Evolutionary conservation across 2,888 invertebrate genomes (phyloP).

Genomic region (Apeira syringaria): DNA sequence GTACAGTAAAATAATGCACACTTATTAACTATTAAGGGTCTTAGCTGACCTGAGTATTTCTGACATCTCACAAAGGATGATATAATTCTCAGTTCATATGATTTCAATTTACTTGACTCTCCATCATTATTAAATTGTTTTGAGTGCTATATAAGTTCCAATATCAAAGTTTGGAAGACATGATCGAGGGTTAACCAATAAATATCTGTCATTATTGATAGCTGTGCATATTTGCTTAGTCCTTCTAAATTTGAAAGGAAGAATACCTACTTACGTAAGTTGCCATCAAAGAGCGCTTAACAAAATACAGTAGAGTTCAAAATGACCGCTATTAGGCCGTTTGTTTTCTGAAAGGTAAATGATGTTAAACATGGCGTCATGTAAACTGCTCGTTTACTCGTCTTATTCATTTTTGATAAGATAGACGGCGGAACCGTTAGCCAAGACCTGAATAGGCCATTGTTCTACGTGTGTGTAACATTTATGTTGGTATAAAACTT

Average conservation of each 20-base stretch:
- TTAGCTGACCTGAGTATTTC: no score
- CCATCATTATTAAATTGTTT: no score
- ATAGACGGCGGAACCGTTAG: slow-evolving; percentile 24
- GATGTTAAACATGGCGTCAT: slow-evolving; percentile 31
- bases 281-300: slow-evolving; percentile 32
- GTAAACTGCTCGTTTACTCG: slow-evolving; percentile 41
- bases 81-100: no score
- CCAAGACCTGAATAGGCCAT: slow-evolving; percentile 37
- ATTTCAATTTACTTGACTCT: no score
- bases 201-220: no score
- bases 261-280: slow-evolving; percentile 1
- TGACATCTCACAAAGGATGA: no score
- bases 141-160: no score
- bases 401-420: slow-evolving; percentile 51
- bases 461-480: slow-evolving; percentile 29
- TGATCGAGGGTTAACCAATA: no score
- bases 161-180: no score
- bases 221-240: not conserved
- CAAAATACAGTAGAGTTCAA: slow-evolving; percentile 33
- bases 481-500: slow-evolving; percentile 21
- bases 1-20: no score
- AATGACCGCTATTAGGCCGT: slow-evolving; percentile 43
- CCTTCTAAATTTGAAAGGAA: not conserved
- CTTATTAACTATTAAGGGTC: no score
- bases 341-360: slow-evolving; percentile 40